Conservation (phyloP, 2,113 vertebrate genomes). For the Anhinga rufa region DNA sequence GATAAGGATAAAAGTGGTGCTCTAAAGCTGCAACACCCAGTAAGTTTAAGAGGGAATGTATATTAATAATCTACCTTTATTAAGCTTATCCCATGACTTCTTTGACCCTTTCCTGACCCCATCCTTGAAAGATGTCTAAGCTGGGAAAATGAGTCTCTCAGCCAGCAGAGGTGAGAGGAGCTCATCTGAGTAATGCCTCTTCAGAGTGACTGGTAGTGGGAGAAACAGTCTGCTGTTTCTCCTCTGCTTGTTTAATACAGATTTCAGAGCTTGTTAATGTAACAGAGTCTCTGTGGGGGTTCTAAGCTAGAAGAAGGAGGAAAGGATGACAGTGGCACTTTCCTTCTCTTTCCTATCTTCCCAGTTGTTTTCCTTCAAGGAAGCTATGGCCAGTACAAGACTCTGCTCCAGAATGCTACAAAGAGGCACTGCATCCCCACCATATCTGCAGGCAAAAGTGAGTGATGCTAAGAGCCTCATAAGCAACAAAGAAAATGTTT, state of each 20-base stretch:
- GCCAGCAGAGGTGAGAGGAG: background rate
- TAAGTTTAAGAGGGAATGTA: background rate
- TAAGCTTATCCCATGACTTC: background rate
- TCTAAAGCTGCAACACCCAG: background rate
- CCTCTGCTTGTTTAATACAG: background rate
- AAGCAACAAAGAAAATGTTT: background rate
- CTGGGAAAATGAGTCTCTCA: background rate
- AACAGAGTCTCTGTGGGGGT: background rate
- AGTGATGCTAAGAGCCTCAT: background rate
- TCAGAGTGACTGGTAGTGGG: background rate
- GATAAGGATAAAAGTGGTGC: background rate
- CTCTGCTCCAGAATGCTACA: background rate
- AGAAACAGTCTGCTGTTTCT: background rate
- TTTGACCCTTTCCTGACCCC: background rate
- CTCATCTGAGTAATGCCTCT: background rate
- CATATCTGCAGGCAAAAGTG: background rate
- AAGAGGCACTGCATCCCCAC: background rate
- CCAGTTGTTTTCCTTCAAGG: background rate
- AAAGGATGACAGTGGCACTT: background rate
- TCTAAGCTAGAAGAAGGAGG: background rate
- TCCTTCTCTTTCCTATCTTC: background rate
- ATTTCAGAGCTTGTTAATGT: background rate
- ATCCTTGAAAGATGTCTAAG: background rate
- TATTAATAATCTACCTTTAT: background rate
- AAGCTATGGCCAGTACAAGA: background rate